These are phyloP conservation scores for Ischnura elegans DNA, from an alignment of 2,888 invertebrate genomes.

Conservation along the genomic window DNA sequence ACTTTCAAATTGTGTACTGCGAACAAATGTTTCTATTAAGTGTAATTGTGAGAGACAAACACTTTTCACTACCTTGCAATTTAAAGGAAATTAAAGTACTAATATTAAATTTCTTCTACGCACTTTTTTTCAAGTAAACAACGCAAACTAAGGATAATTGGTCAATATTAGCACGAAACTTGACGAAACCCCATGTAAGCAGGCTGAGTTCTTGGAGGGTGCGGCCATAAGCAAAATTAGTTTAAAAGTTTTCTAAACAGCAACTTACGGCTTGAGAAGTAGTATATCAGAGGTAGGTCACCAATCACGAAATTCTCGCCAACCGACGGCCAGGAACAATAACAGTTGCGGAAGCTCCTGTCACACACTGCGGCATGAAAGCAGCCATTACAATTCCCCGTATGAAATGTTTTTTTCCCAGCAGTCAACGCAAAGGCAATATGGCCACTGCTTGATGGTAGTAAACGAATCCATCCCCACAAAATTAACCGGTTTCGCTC, in stretches of 20 bases:
- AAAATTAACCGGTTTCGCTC: slow-evolving; percentile 39
- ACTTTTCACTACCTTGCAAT: slow-evolving; percentile 25
- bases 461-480: slow-evolving; percentile 30
- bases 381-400: slow-evolving; percentile 63
- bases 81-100: slow-evolving; percentile 33
- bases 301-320: slow-evolving; percentile 44
- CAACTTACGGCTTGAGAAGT: slow-evolving; percentile 42
- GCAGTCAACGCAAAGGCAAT: slow-evolving; percentile 53
- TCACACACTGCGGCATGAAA: slow-evolving; percentile 65
- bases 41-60: slow-evolving; percentile 39
- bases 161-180: slow-evolving; percentile 37
- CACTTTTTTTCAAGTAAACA: background rate
- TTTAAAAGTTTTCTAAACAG: background rate
- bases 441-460: slow-evolving; percentile 54
- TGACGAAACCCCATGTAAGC: slow-evolving; percentile 30
- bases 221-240: slow-evolving; percentile 34
- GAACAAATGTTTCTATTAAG: slow-evolving; percentile 64
- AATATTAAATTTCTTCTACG: slow-evolving; percentile 44
- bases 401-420: slow-evolving; percentile 65
- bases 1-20: slow-evolving; percentile 58
- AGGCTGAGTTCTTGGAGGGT: slow-evolving; percentile 55
- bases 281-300: slow-evolving; percentile 54
- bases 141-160: background rate
- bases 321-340: slow-evolving; percentile 25
- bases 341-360: slow-evolving; percentile 65